These are phyloP conservation scores for Corythaeola cristata DNA, from an alignment of 2,113 vertebrate genomes.

Conservation along the genomic window DNA sequence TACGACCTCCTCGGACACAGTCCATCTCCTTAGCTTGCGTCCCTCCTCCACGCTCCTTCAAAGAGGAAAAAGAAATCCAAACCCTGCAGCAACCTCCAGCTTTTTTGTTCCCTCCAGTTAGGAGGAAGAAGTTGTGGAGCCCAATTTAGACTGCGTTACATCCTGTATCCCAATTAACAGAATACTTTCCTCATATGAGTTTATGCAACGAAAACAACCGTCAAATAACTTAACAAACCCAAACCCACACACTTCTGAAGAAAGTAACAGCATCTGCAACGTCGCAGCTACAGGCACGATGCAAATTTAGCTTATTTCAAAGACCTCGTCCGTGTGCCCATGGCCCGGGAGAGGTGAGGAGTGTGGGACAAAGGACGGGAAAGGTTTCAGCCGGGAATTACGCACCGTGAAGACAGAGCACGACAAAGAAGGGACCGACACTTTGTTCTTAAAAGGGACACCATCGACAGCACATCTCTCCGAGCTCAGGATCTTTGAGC, in stretches of 20 bases:
- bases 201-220: background rate
- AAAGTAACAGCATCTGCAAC: constrained; percentile 11
- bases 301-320: constrained; percentile 23
- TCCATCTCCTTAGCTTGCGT: background rate
- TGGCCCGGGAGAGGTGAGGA: background rate
- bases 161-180: background rate
- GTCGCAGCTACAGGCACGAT: background rate
- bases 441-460: constrained; percentile 2
- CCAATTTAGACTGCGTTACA: background rate
- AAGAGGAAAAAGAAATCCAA: background rate
- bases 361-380: background rate
- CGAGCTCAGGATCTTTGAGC: background rate
- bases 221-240: background rate
- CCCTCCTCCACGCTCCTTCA: background rate
- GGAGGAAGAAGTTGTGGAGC: background rate
- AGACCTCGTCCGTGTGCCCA: background rate
- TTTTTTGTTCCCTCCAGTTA: background rate
- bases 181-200: background rate
- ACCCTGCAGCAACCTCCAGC: background rate
- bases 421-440: background rate
- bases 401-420: background rate
- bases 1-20: background rate
- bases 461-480: background rate
- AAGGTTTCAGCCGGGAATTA: background rate
- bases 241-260: constrained; percentile 20